Evolutionary conservation across 2,113 vertebrate genomes (phyloP).

Genomic region (Corynorhinus townsendii): DNA sequence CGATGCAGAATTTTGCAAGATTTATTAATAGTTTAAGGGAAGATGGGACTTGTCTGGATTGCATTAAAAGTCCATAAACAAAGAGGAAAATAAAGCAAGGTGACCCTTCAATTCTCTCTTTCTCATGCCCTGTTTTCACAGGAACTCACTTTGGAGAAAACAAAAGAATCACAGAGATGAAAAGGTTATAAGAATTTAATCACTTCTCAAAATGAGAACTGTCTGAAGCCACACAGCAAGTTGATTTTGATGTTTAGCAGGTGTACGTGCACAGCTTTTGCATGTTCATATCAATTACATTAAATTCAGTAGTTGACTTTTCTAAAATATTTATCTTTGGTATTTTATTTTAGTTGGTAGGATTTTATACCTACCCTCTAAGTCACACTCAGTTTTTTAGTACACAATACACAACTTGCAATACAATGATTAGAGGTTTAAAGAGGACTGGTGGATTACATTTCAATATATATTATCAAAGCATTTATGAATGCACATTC

Average conservation of each 20-base stretch:
- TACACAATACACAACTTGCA: not conserved
- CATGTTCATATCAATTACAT: not conserved
- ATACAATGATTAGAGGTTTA: not conserved
- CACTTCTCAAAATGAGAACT: not conserved
- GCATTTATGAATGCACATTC: not conserved
- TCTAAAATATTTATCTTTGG: not conserved
- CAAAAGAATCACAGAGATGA: not conserved
- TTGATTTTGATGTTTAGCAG: not conserved
- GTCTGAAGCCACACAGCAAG: not conserved
- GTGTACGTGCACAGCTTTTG: not conserved
- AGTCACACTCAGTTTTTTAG: not conserved
- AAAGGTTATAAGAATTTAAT: not conserved
- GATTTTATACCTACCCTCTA: not conserved
- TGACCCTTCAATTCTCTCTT: not conserved
- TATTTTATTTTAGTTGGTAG: not conserved
- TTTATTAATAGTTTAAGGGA: not conserved
- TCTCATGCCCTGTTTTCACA: not conserved
- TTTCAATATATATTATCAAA: conserved; percentile 21
- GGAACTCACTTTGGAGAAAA: conserved; percentile 22
- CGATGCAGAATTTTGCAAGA: not conserved
- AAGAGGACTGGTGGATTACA: not conserved
- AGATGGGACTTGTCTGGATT: not conserved
- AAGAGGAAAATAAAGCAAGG: not conserved
- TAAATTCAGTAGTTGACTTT: not conserved
- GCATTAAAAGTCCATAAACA: not conserved